phyloP scores from a whole-genome alignment of 2,888 invertebrate genomes.

The Pyrgus malvae region DNA sequence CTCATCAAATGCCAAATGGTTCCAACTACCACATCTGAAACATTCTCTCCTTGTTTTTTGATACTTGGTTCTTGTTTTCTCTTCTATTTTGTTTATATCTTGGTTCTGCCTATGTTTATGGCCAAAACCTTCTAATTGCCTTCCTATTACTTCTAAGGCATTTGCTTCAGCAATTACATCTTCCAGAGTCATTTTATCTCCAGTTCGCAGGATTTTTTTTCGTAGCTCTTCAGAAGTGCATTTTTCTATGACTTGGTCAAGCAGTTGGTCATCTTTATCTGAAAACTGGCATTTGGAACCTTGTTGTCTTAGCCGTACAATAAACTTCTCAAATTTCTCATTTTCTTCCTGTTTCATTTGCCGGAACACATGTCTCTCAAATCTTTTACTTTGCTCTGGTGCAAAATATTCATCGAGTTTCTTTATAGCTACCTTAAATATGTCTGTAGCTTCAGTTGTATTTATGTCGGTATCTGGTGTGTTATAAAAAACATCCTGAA shows the following conservation, averaged over 20 bases:
- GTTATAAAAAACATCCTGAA: background rate
- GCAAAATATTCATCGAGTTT: background rate
- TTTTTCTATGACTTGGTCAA: constrained; percentile 29
- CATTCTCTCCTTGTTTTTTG: no score
- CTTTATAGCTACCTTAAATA: background rate
- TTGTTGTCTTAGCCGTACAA: constrained; percentile 35
- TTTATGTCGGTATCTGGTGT: background rate
- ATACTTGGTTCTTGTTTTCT: no score
- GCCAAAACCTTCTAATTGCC: no score
- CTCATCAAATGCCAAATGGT: constrained; percentile 4
- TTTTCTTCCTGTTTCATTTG: constrained; percentile 40
- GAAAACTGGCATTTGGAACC: constrained; percentile 28
- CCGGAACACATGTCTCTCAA: constrained; percentile 27
- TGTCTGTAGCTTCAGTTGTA: background rate
- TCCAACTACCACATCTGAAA: constrained; percentile 23
- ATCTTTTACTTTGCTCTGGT: background rate
- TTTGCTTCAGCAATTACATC: constrained; percentile 35
- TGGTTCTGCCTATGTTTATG: background rate
- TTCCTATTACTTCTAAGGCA: constrained; percentile 33
- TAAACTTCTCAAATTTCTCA: constrained; percentile 46
- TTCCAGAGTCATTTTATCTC: constrained; percentile 31
- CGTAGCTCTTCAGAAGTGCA: constrained; percentile 23
- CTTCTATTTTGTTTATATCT: background rate
- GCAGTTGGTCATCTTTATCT: constrained; percentile 23
- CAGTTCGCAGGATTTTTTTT: constrained; percentile 33